Conservation (phyloP, 2,113 vertebrate species). For the Tenrec ecaudatus region DNA sequence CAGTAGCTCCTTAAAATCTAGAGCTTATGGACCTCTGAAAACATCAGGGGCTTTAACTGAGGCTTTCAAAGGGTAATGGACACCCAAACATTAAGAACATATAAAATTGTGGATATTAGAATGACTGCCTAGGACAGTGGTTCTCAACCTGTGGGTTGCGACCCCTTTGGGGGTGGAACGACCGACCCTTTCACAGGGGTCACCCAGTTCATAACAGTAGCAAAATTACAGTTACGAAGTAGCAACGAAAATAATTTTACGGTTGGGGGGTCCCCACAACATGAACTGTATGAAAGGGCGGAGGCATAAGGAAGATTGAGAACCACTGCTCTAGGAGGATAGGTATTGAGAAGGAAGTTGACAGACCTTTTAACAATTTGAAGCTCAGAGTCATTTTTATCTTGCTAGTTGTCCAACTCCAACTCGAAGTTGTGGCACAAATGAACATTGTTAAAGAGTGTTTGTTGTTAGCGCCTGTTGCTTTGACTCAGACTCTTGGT, state of each 20-base stretch:
- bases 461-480: neutral
- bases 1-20: neutral
- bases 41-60: neutral
- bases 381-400: neutral
- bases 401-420: neutral
- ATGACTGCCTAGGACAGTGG: neutral
- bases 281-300: too few species aligned
- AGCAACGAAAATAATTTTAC: too few species aligned
- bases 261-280: too few species aligned
- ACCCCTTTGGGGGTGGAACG: too few species aligned
- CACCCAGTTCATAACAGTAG: too few species aligned
- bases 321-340: too few species aligned
- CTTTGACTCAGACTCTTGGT: too few species aligned
- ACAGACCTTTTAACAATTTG: neutral
- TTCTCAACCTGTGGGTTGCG: too few species aligned
- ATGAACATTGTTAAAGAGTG: constrained; percentile 2
- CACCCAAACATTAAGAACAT: neutral
- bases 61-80: constrained; percentile 11
- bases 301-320: too few species aligned
- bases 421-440: constrained; percentile 33
- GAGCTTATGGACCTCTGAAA: neutral
- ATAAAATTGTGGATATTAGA: neutral
- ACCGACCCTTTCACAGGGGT: too few species aligned
- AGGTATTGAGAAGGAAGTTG: too few species aligned
- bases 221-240: too few species aligned